These are phyloP conservation scores for Xestia c-nigrum DNA, from an alignment of 2,888 invertebrate species.

Conservation along the genomic window DNA sequence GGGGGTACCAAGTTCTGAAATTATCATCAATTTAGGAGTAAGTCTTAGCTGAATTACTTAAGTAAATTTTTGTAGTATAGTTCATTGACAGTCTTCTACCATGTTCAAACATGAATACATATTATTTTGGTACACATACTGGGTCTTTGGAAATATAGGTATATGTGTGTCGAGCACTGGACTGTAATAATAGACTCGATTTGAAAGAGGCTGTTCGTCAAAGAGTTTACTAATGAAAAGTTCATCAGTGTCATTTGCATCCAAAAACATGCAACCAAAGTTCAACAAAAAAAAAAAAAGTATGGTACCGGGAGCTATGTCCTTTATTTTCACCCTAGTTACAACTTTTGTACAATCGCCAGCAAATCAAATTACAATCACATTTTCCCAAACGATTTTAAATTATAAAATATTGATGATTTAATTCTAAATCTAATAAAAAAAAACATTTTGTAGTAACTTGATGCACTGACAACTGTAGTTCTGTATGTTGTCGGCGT, in stretches of 20 bases:
- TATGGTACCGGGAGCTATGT: not conserved
- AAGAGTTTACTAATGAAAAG: not conserved
- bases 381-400: too few relatives aligned
- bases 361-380: too few relatives aligned
- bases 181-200: not conserved
- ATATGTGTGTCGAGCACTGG: not conserved
- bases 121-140: not conserved
- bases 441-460: too few relatives aligned
- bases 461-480: too few relatives aligned
- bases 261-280: too few relatives aligned
- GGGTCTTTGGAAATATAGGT: not conserved
- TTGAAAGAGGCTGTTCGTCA: not conserved
- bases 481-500: too few relatives aligned
- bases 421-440: too few relatives aligned
- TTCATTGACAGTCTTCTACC: not conserved
- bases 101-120: too few relatives aligned
- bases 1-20: slow-evolving; percentile 93
- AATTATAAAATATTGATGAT: too few relatives aligned
- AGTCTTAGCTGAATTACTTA: not conserved
- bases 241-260: not conserved
- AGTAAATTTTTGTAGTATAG: not conserved
- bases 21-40: not conserved
- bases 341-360: not conserved
- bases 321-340: not conserved
- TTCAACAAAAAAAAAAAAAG: too few relatives aligned